phyloP scores from a whole-genome alignment of 2,888 invertebrate genomes.

The Perithous albicinctus region DNA sequence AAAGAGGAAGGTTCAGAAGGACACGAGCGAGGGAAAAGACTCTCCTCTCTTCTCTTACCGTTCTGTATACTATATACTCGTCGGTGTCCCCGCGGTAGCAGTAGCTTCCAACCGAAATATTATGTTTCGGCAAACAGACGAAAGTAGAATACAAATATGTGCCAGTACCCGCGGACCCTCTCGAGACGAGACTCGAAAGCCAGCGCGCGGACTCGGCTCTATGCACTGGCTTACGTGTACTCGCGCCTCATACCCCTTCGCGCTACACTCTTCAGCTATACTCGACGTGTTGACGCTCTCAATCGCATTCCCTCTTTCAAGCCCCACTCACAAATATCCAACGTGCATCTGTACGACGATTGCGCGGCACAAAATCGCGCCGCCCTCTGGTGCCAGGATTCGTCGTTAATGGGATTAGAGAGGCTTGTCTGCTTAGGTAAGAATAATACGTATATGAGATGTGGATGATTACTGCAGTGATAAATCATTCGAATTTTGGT shows the following conservation, averaged over 20 bases:
- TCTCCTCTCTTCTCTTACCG: background rate
- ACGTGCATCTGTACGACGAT: background rate
- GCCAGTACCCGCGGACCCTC: constrained; percentile 73
- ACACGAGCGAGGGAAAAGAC: constrained; percentile 7
- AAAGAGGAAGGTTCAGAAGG: constrained; percentile 16
- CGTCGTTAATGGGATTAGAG: background rate
- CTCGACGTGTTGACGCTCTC: constrained; percentile 82
- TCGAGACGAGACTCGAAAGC: constrained; percentile 71
- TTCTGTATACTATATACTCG: background rate
- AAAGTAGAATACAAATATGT: constrained; percentile 83
- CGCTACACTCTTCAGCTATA: constrained; percentile 64
- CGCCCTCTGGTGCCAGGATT: background rate
- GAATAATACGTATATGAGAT: too few relatives aligned
- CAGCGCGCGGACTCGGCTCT: constrained; percentile 56
- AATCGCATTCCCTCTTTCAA: constrained; percentile 76
- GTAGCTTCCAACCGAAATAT: constrained; percentile 80
- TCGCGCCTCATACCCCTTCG: constrained; percentile 52
- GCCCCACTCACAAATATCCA: constrained; percentile 32
- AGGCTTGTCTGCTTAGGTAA: background rate
- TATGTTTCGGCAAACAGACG: constrained; percentile 83
- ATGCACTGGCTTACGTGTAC: constrained; percentile 60
- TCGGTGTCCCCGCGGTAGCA: constrained; percentile 36
- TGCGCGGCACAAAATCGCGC: background rate
- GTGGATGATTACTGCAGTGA: too few relatives aligned
- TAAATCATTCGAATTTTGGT: too few relatives aligned